Percentiles rank a stretch among this genome's conserved stretches.
Evolutionary conservation across 2,797 vertebrate species (phyloP).

Genomic region (Rhadinocentrus ornatus): DNA sequence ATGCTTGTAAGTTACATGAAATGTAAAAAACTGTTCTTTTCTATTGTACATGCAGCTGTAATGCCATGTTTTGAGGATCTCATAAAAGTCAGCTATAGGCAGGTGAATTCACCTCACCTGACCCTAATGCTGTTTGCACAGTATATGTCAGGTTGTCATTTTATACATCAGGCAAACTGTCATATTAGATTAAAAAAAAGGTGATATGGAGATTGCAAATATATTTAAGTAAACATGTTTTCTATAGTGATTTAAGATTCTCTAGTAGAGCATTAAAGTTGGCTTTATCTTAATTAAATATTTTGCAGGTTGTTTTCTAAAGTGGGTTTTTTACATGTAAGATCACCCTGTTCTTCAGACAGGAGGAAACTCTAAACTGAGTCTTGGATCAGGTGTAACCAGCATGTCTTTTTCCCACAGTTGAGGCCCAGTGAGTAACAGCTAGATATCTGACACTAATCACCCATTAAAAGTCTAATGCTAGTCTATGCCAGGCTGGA

Average conservation of each 20-base stretch:
- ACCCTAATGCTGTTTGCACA: conserved; percentile 14
- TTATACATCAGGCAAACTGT: conserved; percentile 29
- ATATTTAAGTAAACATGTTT: conserved; percentile 19
- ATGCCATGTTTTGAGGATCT: not conserved
- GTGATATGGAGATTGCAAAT: conserved; percentile 27
- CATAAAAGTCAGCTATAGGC: conserved; percentile 16
- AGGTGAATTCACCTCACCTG: conserved; percentile 35
- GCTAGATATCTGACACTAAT: conserved; percentile 87
- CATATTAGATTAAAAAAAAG: conserved; percentile 48
- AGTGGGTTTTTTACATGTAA: conserved; percentile 51
- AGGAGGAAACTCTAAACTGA: conserved; percentile 79
- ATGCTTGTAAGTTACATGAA: conserved; percentile 14
- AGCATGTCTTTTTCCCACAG: conserved; percentile 82
- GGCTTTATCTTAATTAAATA: conserved; percentile 68
- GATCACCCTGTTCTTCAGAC: conserved; percentile 67
- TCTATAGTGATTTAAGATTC: conserved; percentile 34
- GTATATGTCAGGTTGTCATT: conserved; percentile 24
- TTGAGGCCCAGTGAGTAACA: conserved; percentile 64
- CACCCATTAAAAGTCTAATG: conserved; percentile 84
- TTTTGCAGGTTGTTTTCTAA: conserved; percentile 61
- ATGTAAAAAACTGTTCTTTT: not conserved
- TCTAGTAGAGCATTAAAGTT: conserved; percentile 34
- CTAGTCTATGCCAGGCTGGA: conserved; percentile 63
- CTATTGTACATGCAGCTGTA: not conserved
- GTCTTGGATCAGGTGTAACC: conserved; percentile 79